Evolutionary conservation across 2,888 invertebrate genomes (phyloP).

Genomic region (Meandrusa payeni): DNA sequence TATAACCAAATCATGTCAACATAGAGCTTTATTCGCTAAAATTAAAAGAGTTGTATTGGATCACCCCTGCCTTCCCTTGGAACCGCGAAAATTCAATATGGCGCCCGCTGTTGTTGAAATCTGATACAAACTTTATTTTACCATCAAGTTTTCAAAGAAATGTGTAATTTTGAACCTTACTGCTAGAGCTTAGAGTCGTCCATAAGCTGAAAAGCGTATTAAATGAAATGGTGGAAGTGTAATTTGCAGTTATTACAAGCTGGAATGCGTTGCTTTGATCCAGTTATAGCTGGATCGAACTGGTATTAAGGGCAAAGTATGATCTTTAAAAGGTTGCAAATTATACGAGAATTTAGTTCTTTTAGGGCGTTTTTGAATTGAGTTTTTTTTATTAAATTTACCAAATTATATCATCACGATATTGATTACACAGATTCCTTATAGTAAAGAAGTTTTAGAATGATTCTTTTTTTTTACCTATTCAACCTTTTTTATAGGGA

Average conservation of each 20-base stretch:
- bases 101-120: slow-evolving; percentile 30
- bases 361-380: slow-evolving; percentile 10
- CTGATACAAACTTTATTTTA: slow-evolving; percentile 10
- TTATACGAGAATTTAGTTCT: slow-evolving; percentile 1
- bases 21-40: slow-evolving; percentile 51
- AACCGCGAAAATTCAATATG: slow-evolving; percentile 38
- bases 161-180: slow-evolving; percentile 26
- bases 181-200: slow-evolving; percentile 6
- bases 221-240: slow-evolving; percentile 33
- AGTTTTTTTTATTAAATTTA: slow-evolving; percentile 5
- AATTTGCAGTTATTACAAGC: slow-evolving; percentile 55
- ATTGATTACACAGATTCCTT: no score
- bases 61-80: slow-evolving; percentile 32
- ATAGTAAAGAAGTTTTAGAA: no score
- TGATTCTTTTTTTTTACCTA: no score
- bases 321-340: slow-evolving; percentile 14
- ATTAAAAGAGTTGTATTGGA: slow-evolving; percentile 62
- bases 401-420: no score
- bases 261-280: slow-evolving; percentile 56
- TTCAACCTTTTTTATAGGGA: no score
- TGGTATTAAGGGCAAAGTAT: slow-evolving; percentile 32
- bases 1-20: slow-evolving; percentile 56
- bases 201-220: not conserved
- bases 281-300: slow-evolving; percentile 41
- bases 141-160: not conserved